Percentiles rank a stretch among this genome's conserved stretches.
Evolutionary conservation across 1,140 invertebrate species (phyloP).

Genomic region (Diabrotica undecimpunctata): DNA sequence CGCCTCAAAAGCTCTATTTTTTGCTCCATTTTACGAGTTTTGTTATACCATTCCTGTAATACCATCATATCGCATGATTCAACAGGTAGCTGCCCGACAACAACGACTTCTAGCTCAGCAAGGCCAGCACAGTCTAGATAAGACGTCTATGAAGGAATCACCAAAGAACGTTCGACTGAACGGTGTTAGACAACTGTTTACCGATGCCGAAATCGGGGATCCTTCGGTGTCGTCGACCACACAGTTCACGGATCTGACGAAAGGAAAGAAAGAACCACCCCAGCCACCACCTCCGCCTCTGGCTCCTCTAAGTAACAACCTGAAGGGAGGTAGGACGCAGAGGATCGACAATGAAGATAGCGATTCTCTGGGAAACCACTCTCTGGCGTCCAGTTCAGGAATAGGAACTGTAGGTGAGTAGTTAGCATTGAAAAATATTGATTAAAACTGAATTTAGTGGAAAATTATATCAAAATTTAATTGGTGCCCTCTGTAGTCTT

Average conservation of each 20-base stretch:
- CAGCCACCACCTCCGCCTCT: conserved; percentile 51
- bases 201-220: conserved; percentile 40
- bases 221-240: conserved; percentile 43
- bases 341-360: conserved; percentile 53
- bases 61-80: background rate
- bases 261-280: conserved; percentile 51
- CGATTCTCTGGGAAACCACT: conserved; percentile 55
- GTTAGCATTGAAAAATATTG: background rate
- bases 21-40: too few species aligned
- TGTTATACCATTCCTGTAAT: too few species aligned
- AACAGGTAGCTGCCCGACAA: conserved; percentile 58
- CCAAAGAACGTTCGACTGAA: conserved; percentile 47
- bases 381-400: conserved; percentile 55
- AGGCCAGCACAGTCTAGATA: conserved; percentile 12
- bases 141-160: conserved; percentile 42
- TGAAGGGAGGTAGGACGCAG: conserved; percentile 29
- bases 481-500: too few species aligned
- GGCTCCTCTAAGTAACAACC: conserved; percentile 47
- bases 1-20: too few species aligned
- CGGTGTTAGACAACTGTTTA: conserved; percentile 44
- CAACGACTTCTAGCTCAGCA: conserved; percentile 58
- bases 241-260: conserved; percentile 36
- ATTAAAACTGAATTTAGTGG: too few species aligned
- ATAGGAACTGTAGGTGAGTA: conserved; percentile 46
- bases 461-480: too few species aligned